Conservation (phyloP, 2,113 vertebrate genomes). For the Galbula dea region DNA sequence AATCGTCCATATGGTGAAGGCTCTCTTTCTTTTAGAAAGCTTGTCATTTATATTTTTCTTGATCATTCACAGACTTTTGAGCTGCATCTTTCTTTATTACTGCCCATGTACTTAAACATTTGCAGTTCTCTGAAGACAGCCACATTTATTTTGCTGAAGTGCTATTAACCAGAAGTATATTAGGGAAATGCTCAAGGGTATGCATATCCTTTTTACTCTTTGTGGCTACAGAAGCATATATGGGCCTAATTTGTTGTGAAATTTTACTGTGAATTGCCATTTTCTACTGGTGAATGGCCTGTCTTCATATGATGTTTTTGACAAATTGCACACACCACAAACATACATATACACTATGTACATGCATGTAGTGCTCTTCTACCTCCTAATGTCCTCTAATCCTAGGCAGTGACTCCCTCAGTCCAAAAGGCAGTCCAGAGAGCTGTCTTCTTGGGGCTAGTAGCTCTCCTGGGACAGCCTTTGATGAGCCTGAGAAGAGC, state of each 20-base stretch:
- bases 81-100: background rate
- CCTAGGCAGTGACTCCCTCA: rapidly evolving
- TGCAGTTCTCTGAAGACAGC: background rate
- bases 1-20: too few species aligned
- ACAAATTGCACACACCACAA: background rate
- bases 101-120: background rate
- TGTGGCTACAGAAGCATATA: background rate
- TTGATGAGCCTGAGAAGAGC: too few species aligned
- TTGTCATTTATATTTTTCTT: background rate
- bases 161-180: background rate
- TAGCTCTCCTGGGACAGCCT: background rate
- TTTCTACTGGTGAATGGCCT: background rate
- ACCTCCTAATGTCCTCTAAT: background rate
- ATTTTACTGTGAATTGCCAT: background rate
- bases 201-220: background rate
- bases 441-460: background rate
- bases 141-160: background rate
- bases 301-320: background rate
- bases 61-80: background rate
- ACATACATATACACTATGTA: rapidly evolving
- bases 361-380: rapidly evolving
- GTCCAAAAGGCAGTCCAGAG: background rate
- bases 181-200: background rate
- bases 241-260: background rate
- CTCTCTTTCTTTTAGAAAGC: background rate